A percentile compares a stretch with the other conserved stretches of the same genome.
Evolutionary conservation across 1,140 invertebrate species (phyloP).

Genomic region (Dendroctonus valens): DNA sequence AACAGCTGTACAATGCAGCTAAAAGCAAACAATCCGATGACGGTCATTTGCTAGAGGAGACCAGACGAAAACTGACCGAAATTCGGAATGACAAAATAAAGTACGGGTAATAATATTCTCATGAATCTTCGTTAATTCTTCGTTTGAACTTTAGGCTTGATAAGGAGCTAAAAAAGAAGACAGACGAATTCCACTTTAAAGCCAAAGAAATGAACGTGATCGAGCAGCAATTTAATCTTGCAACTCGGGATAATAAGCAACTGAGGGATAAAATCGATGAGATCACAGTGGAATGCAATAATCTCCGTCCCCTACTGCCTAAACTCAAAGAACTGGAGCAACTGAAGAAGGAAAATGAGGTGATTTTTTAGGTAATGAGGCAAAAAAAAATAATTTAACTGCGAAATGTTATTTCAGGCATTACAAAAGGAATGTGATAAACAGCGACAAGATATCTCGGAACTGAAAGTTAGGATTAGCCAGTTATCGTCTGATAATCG

Average conservation of each 20-base stretch:
- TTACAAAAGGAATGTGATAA: conserved; percentile 34
- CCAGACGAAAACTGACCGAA: conserved; percentile 10
- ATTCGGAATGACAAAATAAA: conserved; percentile 9
- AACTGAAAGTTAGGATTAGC: conserved; percentile 33
- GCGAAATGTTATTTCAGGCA: conserved; percentile 3
- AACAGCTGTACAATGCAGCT: conserved; percentile 26
- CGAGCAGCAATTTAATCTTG: conserved; percentile 28
- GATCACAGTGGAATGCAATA: conserved; percentile 22
- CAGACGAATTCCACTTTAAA: conserved; percentile 28
- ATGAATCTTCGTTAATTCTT: neutral
- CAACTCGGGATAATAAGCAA: conserved; percentile 25
- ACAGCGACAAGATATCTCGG: conserved; percentile 28
- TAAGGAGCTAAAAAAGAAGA: conserved; percentile 20
- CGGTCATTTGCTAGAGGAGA: conserved; percentile 4
- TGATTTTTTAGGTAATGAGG: neutral
- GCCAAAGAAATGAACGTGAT: conserved; percentile 16
- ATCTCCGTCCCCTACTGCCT: conserved; percentile 1
- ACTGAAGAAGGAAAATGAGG: conserved; percentile 31
- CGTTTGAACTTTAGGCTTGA: conserved; percentile 13
- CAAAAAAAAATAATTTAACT: neutral
- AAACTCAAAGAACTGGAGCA: conserved; percentile 26
- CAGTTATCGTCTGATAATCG: conserved; percentile 43
- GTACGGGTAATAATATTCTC: conserved; percentile 5
- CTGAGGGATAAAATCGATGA: conserved; percentile 29
- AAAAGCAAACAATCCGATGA: conserved; percentile 17